Conservation (phyloP, 2,888 invertebrate genomes). For the Pollenia amentaria region DNA sequence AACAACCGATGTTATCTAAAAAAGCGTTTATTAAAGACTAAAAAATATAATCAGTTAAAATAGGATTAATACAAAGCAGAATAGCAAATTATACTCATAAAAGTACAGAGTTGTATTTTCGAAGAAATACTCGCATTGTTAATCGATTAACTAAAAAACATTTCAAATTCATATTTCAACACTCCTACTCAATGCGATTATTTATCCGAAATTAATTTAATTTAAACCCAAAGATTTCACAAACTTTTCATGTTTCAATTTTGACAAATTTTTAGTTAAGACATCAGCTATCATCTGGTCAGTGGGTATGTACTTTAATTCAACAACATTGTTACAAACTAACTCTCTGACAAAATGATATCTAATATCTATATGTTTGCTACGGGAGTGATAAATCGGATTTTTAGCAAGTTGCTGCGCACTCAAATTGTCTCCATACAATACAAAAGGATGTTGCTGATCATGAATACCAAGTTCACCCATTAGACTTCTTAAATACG, state of each 20-base stretch:
- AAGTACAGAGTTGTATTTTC: too few species aligned
- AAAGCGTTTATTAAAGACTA: too few species aligned
- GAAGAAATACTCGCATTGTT: background rate
- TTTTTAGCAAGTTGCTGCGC: too few species aligned
- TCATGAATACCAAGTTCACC: constrained; percentile 7
- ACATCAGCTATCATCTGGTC: too few species aligned
- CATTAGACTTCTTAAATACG: constrained; percentile 11
- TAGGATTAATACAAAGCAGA: too few species aligned
- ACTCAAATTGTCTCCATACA: constrained; percentile 50
- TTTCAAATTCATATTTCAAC: constrained; percentile 5
- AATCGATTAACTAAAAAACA: too few species aligned
- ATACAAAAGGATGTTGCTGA: background rate
- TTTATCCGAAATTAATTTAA: background rate
- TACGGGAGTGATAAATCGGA: constrained; percentile 48
- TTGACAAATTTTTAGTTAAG: constrained; percentile 46
- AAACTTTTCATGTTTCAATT: constrained; percentile 38
- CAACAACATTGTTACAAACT: constrained; percentile 14
- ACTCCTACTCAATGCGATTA: constrained; percentile 10
- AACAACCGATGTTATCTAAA: too few species aligned
- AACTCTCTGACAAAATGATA: constrained; percentile 57
- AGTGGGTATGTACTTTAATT: too few species aligned
- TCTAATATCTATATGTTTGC: constrained; percentile 60
- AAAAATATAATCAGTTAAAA: too few species aligned
- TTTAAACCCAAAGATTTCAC: constrained; percentile 2
- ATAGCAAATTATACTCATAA: too few species aligned